These are phyloP conservation scores for Caenorhabditis wallacei DNA, from an alignment of 2,888 invertebrate genomes.

Conservation along the genomic window DNA sequence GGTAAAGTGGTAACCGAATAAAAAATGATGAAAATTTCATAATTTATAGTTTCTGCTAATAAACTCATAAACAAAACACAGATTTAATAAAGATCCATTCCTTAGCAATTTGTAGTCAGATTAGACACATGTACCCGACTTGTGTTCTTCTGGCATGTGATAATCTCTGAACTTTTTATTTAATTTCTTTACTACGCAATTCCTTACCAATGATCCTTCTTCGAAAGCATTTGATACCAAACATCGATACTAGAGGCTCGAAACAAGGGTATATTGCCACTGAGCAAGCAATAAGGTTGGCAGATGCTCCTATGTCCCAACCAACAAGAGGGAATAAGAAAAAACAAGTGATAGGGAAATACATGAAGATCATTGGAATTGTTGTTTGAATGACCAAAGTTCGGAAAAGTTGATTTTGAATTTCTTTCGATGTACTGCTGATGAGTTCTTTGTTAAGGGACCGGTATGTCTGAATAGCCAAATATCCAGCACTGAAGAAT, in stretches of 20 bases:
- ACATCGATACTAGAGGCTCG: conserved; percentile 33
- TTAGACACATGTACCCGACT: no score
- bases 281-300: neutral
- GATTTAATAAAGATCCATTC: no score
- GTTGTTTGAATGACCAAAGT: conserved; percentile 33
- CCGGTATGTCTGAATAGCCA: no score
- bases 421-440: neutral
- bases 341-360: conserved; percentile 25
- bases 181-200: neutral
- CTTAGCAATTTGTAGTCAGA: no score
- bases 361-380: conserved; percentile 32
- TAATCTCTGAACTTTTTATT: no score
- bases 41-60: no score
- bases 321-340: conserved; percentile 28
- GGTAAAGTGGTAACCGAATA: no score
- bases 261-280: conserved; percentile 33
- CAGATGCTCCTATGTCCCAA: neutral
- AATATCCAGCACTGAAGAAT: no score
- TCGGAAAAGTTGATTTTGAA: conserved; percentile 41
- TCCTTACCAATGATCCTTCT: neutral
- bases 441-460: no score
- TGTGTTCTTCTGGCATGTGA: no score
- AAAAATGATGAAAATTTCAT: no score
- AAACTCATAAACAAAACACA: no score
- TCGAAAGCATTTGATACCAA: conserved; percentile 14